Evolutionary conservation across 2,888 invertebrate genomes (phyloP), one percentile per base, ranked within the genome.

Genomic region (Amiota minor): DNA sequence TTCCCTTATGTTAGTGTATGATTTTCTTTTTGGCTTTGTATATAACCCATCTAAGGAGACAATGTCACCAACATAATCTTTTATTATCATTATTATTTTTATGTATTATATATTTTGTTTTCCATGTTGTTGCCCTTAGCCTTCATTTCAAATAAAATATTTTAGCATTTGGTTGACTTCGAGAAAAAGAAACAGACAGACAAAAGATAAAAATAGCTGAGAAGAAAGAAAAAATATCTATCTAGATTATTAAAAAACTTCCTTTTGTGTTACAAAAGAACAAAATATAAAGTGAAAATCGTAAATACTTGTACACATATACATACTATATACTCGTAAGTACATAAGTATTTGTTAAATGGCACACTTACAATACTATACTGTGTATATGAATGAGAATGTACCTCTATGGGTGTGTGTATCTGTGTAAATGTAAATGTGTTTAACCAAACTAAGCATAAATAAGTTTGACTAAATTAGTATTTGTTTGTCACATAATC

Each of bases 21-120:
- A 35, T 35, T 35, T 16, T 53, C 53, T 16, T 53, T 53, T 16
- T 16, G 12, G 53, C 59, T 20, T 20, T 18, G 55, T 56, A n/a
- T 16, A 11, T 77, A 74, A 78, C 79, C 84, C 84, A 85, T 77
- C 86, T 80, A 80, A 84, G 80, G 81, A 79, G 81, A 79, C 85
- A 82, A 84, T 82, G 82, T 86, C 84, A 85, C 80, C 80, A 81
- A 80, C 86, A 83, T 79, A 75, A 75, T 3, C 69, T 56, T 72
- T 74, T 70, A 69, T 61, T 35, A 61, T 23, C 75, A 55, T 78
- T 75, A 53, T 10, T 76, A 56, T 45, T 71, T 64, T 55, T 73
- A 50, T n/a, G n/a, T 72, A 64, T 74, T 23, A 74, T 77, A 35
- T 75, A 81, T 74, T 77, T 70, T 80, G 55, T 75, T 67, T 62